Base-by-base conservation (phyloP, 1,140 invertebrate species). In the Adoxophyes honmai region DNA sequence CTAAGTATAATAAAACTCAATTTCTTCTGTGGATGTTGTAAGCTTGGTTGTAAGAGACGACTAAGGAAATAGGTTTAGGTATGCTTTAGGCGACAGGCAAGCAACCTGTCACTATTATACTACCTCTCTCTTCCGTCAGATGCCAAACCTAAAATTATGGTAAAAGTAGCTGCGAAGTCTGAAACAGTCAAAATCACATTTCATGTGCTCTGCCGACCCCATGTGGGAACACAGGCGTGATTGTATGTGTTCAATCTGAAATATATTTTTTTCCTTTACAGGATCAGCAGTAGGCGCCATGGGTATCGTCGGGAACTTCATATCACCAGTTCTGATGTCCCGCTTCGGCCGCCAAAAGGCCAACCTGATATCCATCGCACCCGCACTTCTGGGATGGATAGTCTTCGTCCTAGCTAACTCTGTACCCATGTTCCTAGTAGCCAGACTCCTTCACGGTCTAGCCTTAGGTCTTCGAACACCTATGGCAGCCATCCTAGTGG, bases 261-360 rank as follows among this genome's bases (percentile, higher is more conserved):
- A 28, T 3, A 28, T 6, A 18, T 59, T 2, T 59, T 59, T 61
- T 34, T 64, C 33, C 7, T 34, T 79, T 82, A 48, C 81, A 88
- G 85, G 77, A 14, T 88, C 85, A 10, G 76, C 75, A 21, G 78
- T 85, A 5, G 82, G 81, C 15, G 72, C 72, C 13, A 86, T 86
- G 82, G 85, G 85, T 13, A 82, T 88, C 59, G 77, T 88, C 1
- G 85, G 85, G 0, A 86, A 85, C 68, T 86, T 88, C 61, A 71
- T 88, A 61, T 88, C 82, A 4, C 85, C 85, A 4, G 55, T 88
- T 0, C 65, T 88, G 28, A 88, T 88, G 82, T 81, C 76, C 6
- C 70, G 70, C 11, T 83, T 69, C 34, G 85, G 85, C 0, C 72
- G 82, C 2, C 85, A 88, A 57, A 83, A 82, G 51, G 74, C 82